Evolutionary conservation across 2,113 vertebrate genomes (phyloP).

Genomic region (Propithecus coquereli): DNA sequence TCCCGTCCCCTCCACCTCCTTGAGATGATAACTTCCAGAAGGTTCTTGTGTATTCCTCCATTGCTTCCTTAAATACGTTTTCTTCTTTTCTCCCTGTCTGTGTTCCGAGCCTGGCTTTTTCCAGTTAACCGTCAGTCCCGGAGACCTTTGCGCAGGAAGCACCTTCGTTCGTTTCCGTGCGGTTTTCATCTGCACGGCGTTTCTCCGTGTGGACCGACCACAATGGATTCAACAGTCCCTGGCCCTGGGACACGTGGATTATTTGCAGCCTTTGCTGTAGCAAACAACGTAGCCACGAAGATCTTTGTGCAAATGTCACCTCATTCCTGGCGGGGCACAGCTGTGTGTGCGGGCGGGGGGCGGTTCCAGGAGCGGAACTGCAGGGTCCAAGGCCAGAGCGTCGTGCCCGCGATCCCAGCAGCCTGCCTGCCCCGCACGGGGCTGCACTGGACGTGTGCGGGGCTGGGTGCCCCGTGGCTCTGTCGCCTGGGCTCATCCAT

Average conservation of each 20-base stretch:
- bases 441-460: not conserved
- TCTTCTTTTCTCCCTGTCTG: too few species aligned
- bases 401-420: too few species aligned
- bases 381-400: too few species aligned
- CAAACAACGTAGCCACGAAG: not conserved
- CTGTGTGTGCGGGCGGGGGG: not conserved
- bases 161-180: fast-evolving
- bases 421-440: not conserved
- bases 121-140: fast-evolving
- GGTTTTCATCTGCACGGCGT: not conserved
- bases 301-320: not conserved
- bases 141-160: not conserved
- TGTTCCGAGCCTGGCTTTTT: not conserved
- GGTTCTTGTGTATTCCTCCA: not conserved
- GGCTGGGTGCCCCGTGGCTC: fast-evolving
- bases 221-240: not conserved
- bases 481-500: not conserved
- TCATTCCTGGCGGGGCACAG: not conserved
- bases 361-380: not conserved
- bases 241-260: not conserved
- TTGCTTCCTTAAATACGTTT: not conserved
- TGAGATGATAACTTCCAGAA: not conserved
- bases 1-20: too few species aligned
- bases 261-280: not conserved
- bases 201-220: fast-evolving